Evolutionary conservation across 2,888 invertebrate genomes (phyloP).

Genomic region (Phania funesta): DNA sequence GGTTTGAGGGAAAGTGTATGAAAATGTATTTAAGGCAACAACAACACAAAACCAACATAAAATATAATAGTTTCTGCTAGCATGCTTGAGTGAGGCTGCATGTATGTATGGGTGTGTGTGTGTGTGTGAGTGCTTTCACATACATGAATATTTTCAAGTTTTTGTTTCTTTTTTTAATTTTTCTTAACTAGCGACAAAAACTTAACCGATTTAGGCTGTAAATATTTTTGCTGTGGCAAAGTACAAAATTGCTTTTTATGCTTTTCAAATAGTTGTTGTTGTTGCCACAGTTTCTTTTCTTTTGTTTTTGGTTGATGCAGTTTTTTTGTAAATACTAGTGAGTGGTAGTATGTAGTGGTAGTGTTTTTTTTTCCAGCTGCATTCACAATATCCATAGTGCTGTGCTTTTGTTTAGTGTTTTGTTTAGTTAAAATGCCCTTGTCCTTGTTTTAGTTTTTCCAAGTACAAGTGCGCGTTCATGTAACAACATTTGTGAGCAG

Average conservation of each 20-base stretch:
- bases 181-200: slow-evolving; percentile 66
- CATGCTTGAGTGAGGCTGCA: neutral
- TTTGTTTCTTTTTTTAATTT: neutral
- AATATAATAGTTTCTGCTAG: slow-evolving; percentile 22
- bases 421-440: slow-evolving; percentile 62
- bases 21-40: neutral
- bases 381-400: slow-evolving; percentile 11
- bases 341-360: neutral
- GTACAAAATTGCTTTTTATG: slow-evolving; percentile 65
- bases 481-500: slow-evolving; percentile 55
- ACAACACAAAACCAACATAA: neutral
- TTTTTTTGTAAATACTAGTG: slow-evolving; percentile 3
- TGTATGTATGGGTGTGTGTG: neutral
- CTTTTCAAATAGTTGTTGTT: slow-evolving; percentile 51
- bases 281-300: slow-evolving; percentile 45
- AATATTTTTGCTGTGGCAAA: slow-evolving; percentile 71
- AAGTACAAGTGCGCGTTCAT: slow-evolving; percentile 65
- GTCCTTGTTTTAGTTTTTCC: slow-evolving; percentile 65
- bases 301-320: slow-evolving; percentile 28
- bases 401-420: slow-evolving; percentile 44
- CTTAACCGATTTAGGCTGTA: slow-evolving; percentile 79
- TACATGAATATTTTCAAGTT: slow-evolving; percentile 46
- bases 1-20: slow-evolving; percentile 18
- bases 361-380: neutral
- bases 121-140: slow-evolving; percentile 1